Evolutionary conservation across 2,113 vertebrate species (phyloP).

Genomic region (Gorsachius goisagi): DNA sequence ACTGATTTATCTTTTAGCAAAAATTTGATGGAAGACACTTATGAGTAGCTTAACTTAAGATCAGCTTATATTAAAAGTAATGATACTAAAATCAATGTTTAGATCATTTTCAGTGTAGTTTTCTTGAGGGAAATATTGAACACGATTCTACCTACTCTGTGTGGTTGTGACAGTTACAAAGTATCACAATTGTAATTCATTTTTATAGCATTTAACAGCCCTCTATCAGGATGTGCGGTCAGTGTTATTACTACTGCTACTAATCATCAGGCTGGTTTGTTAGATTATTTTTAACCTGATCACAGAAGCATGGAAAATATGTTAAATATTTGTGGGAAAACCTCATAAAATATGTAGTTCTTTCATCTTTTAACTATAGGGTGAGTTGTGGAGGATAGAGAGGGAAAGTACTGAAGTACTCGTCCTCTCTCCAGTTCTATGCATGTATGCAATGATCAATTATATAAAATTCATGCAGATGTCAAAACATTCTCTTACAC

Average conservation of each 20-base stretch:
- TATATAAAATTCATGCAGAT: neutral
- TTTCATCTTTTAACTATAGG: neutral
- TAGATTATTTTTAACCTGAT: neutral
- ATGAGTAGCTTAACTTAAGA: neutral
- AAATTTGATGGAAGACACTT: neutral
- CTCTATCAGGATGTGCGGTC: neutral
- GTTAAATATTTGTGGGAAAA: neutral
- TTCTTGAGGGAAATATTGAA: neutral
- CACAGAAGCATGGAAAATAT: neutral
- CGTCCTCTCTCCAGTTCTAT: neutral
- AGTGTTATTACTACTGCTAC: neutral
- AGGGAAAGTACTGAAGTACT: neutral
- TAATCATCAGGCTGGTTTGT: neutral
- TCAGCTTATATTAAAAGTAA: neutral
- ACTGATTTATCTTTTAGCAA: neutral
- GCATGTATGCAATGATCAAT: too few species aligned
- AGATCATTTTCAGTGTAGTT: neutral
- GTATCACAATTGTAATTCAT: neutral
- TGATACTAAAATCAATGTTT: neutral
- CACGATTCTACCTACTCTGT: neutral
- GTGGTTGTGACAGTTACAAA: neutral
- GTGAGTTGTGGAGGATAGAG: neutral
- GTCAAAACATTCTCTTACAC: neutral
- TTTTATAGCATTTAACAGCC: neutral
- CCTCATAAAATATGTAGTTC: neutral